Percentiles rank a stretch among this genome's conserved stretches.
These are phyloP conservation scores for Parelbella ahira DNA, from an alignment of 2,888 invertebrate genomes.

Conservation along the genomic window DNA sequence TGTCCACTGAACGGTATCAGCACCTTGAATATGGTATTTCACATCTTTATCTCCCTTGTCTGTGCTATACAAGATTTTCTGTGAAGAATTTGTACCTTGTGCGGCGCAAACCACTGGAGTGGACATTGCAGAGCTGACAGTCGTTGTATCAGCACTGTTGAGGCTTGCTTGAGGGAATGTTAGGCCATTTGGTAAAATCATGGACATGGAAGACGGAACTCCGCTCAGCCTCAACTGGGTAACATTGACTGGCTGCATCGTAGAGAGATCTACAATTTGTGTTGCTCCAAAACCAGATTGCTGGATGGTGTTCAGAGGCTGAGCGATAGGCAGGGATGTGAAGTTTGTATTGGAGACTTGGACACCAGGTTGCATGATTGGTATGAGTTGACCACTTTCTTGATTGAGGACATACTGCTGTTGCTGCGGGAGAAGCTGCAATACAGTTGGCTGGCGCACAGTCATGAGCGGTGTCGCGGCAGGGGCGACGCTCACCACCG, in stretches of 20 bases:
- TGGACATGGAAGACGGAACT: conserved; percentile 72
- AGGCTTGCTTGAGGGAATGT: conserved; percentile 66
- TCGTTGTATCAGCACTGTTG: conserved; percentile 61
- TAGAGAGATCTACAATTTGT: conserved; percentile 67
- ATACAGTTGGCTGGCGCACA: conserved; percentile 66
- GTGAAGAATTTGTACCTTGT: conserved; percentile 63
- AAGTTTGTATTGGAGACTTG: conserved; percentile 70
- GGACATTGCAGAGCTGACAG: conserved; percentile 65
- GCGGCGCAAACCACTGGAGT: conserved; percentile 74
- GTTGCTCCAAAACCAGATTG: conserved; percentile 65
- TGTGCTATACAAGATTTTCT: conserved; percentile 69
- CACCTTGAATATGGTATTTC: conserved; percentile 70
- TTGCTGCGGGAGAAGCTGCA: conserved; percentile 68
- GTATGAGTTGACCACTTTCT: conserved; percentile 72
- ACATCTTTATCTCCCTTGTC: conserved; percentile 72
- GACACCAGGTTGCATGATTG: conserved; percentile 70
- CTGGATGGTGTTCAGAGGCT: conserved; percentile 54
- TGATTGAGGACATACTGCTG: conserved; percentile 73
- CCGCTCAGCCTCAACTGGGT: conserved; percentile 67
- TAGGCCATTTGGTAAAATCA: conserved; percentile 68
- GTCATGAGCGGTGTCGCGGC: conserved; percentile 69
- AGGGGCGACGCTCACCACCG: conserved; percentile 65
- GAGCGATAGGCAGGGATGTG: conserved; percentile 62
- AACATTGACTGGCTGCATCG: conserved; percentile 71
- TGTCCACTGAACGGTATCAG: conserved; percentile 69